Base-by-base conservation (phyloP, 2,797 vertebrate genomes). In the Euthynnus affinis region DNA sequence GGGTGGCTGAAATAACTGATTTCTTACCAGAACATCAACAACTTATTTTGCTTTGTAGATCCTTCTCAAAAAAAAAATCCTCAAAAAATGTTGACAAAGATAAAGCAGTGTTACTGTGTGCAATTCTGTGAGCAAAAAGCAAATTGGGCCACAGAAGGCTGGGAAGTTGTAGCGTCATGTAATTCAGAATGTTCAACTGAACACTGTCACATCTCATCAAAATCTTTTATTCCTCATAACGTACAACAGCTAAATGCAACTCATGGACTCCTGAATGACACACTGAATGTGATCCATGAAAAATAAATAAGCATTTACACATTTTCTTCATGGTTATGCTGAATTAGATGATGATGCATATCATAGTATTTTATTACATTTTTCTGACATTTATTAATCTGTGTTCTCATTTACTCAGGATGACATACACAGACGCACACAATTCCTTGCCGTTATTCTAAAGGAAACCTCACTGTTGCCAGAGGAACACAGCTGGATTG, bases 401-500 rank as follows among this genome's bases (percentile, higher is more conserved):
- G 17, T 37, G 7, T n/a, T n/a, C 18, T 23, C 0, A 52, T 65
- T 34, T 6, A 52, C 22, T 12, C 59, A 6, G 17, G 48, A 40
- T 40, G 40, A 32, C 2, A 58, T 52, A 2, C 32, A 53, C 55
- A n/a, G n/a, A 73, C 2, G 23, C 9, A 56, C 23, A 56, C 23
- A 17, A 23, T 23, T 44, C 6, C 23, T 5, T 14, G 7, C 23
- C 37, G 73, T 46, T 34, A 29, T 42, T 32, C 20, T 75, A 7
- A 60, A 42, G 1, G 46, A 52, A 56, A n/a, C 23, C 29, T 48
- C 1, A 2, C 6, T 15, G n/a, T 34, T 70, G 13, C 46, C 56
- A 70, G 37, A 66, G n/a, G 18, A 61, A 48, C 59, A 61, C 55
- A 58, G 46, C 57, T 66, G 69, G 51, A 74, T 55, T 0, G 40